A percentile compares a stretch with the other conserved stretches of the same genome.
Evolutionary conservation across 2,113 vertebrate species (phyloP).

Genomic region (Alosa alosa): DNA sequence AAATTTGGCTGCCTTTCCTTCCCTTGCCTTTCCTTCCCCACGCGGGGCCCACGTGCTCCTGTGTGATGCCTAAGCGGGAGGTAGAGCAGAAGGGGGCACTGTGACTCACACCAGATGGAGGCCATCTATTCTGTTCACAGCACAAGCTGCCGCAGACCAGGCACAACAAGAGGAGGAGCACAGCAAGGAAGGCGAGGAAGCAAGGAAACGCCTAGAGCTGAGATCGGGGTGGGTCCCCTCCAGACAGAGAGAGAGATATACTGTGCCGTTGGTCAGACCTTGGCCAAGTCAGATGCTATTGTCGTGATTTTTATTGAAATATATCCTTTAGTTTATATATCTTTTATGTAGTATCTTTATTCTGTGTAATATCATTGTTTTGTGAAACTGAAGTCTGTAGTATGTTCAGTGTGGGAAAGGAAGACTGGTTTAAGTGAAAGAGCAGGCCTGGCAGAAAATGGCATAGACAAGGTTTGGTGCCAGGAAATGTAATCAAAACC

Average conservation of each 20-base stretch:
- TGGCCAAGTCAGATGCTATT: neutral
- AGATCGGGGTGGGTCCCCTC: neutral
- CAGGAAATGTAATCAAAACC: no score
- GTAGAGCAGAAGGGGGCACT: neutral
- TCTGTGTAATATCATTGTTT: no score
- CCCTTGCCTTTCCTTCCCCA: neutral
- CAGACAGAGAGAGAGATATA: no score
- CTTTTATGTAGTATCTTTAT: no score
- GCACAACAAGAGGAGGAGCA: neutral
- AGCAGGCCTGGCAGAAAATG: no score
- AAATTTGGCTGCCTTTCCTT: neutral
- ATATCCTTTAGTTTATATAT: no score
- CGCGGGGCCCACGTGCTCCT: neutral
- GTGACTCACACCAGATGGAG: slow-evolving; percentile 11
- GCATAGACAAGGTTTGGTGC: no score
- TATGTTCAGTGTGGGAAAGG: no score
- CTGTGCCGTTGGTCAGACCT: no score
- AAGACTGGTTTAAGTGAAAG: no score
- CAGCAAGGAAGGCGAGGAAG: neutral
- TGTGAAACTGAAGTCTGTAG: no score
- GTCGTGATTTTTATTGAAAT: no score
- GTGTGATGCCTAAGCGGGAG: slow-evolving; percentile 38
- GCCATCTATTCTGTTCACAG: slow-evolving; percentile 36
- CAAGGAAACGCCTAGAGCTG: neutral
- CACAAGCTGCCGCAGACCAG: neutral